Conservation (phyloP, 2,113 vertebrate genomes). For the Tachuris rubrigastra region DNA sequence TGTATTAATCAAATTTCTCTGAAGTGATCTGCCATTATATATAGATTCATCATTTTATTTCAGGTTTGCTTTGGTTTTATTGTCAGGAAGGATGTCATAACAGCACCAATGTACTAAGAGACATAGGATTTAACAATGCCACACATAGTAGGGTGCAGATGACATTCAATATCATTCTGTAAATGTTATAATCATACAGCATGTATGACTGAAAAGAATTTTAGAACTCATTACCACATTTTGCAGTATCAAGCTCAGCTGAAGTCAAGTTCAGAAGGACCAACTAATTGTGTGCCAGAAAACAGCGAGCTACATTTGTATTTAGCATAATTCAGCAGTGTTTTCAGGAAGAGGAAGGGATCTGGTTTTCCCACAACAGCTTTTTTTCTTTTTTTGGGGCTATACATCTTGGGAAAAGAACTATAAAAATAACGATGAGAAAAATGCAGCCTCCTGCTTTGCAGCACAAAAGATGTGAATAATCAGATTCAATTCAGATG, state of each 20-base stretch:
- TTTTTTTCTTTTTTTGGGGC: not conserved
- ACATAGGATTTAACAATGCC: not conserved
- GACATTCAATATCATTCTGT: not conserved
- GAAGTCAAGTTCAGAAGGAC: not conserved
- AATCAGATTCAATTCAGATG: not conserved
- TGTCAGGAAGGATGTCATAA: not conserved
- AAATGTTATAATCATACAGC: not conserved
- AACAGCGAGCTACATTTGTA: not conserved
- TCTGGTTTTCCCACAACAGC: not conserved
- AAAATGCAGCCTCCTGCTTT: not conserved
- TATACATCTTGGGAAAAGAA: not conserved
- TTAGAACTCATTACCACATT: not conserved
- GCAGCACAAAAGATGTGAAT: not conserved
- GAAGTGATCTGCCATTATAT: not conserved
- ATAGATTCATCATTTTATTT: not conserved
- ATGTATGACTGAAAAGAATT: not conserved
- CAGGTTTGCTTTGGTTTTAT: not conserved
- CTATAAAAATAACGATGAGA: not conserved
- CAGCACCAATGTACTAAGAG: not conserved
- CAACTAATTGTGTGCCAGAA: not conserved
- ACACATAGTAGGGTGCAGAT: not conserved
- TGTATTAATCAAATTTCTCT: not conserved
- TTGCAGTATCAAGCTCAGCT: not conserved
- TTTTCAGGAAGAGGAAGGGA: not conserved
- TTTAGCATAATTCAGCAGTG: not conserved